Conservation (phyloP, 2,797 vertebrate genomes). For the Galaxias olidus region DNA sequence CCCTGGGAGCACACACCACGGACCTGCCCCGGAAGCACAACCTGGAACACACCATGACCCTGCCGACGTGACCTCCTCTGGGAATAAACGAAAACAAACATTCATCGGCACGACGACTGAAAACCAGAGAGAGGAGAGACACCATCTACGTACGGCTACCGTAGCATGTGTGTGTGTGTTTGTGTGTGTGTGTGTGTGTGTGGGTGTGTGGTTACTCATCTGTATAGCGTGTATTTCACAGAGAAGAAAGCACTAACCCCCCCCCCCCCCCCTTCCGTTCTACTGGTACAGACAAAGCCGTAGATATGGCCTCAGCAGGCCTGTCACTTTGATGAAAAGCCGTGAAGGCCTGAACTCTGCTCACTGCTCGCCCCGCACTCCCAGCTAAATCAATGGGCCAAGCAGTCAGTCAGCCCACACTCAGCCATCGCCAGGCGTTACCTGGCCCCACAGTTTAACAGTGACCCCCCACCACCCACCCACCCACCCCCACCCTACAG, state of each 20-base stretch:
- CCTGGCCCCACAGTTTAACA: slow-evolving; percentile 71
- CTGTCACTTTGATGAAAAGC: slow-evolving; percentile 69
- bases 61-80: too few species aligned
- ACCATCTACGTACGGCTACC: neutral
- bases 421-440: slow-evolving; percentile 64
- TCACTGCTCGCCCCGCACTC: slow-evolving; percentile 55
- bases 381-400: slow-evolving; percentile 65
- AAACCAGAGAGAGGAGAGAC: too few species aligned
- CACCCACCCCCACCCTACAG: slow-evolving; percentile 38
- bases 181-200: neutral
- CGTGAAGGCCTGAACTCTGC: slow-evolving; percentile 57
- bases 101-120: too few species aligned
- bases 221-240: neutral
- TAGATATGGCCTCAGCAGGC: slow-evolving; percentile 18
- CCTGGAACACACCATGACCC: too few species aligned
- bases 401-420: slow-evolving; percentile 63
- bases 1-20: too few species aligned
- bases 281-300: neutral
- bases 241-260: neutral
- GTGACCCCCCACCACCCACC: slow-evolving; percentile 53
- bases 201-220: neutral
- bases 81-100: too few species aligned
- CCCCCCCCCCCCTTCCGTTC: slow-evolving; percentile 4
- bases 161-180: neutral
- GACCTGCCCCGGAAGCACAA: too few species aligned